Evolutionary conservation across 2,113 vertebrate species (phyloP), one percentile per base, ranked within the genome.

Genomic region (Prietella phreatophila): DNA sequence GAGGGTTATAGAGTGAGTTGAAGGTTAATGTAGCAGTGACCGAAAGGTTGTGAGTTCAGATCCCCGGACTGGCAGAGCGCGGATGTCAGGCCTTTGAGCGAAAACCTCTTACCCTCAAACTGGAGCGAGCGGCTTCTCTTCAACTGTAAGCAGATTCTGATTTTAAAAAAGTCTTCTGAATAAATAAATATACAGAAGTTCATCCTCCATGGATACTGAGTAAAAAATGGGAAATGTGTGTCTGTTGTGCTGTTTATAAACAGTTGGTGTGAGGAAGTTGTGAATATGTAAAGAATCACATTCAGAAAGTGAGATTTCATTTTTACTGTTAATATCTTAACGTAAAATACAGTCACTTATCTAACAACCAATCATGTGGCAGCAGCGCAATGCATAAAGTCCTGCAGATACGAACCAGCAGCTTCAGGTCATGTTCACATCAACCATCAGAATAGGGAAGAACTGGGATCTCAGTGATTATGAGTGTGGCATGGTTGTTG

Each of bases 1-100:
- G 10, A 61, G 80, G 80, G 25, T 61, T 61, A 5, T 25, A 14
- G 55, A 25, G 19, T 15, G 80, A 60, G 80, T 60, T 39, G 33
- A 82, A 61, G 80, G 80, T 82, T 82, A 82, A 82, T 82, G 80
- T 60, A 60, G 33, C 4, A 61, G 80, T 3, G 11, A 14, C 80
- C 33, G 1, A 25, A 39, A 60, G 55, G 80, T 60, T 61, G 13
- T 61, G 55, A 82, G 80, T 60, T 82, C 55, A 82, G 33, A 82
- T 82, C 80, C 80, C 80, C 25, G 80, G 55, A 39, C 80, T 14
- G 80, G 30, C 56, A 25, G 11, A 14, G 33, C 55, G n/a, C 15
- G n/a, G 33, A 61, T 11, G 1, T 25, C 5, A 0, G 36, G 33
- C 56, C 80, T 61, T 10, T 1, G 33, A 61, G 80, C 22, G 2